Conservation (phyloP, 2,888 invertebrate species). For the Meghimatium bilineatum region DNA sequence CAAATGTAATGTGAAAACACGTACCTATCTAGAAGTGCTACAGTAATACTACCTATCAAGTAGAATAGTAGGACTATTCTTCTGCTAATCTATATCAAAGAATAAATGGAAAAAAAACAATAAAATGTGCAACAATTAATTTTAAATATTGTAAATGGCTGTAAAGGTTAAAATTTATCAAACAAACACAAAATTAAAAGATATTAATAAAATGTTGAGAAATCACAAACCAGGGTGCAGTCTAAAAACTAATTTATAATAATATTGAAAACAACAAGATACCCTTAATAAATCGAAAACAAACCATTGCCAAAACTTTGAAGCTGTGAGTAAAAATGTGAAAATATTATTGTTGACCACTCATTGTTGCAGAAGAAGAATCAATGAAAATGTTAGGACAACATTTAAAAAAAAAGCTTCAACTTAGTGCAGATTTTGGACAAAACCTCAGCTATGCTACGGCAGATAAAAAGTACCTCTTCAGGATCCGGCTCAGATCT, state of each 20-base stretch:
- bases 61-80: too few species aligned
- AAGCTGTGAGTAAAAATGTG: not conserved
- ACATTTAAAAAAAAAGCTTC: not conserved
- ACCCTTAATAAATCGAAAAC: not conserved
- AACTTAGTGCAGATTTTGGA: not conserved
- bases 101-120: too few species aligned
- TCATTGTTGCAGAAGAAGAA: not conserved
- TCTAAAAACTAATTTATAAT: not conserved
- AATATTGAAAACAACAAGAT: not conserved
- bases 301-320: not conserved
- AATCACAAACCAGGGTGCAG: not conserved
- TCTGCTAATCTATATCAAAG: too few species aligned
- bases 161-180: too few species aligned
- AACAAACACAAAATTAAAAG: too few species aligned
- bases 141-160: too few species aligned
- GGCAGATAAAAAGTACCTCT: slow-evolving; percentile 39
- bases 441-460: slow-evolving; percentile 23
- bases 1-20: too few species aligned
- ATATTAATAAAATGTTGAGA: not conserved
- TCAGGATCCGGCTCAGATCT: slow-evolving; percentile 32
- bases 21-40: too few species aligned
- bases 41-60: too few species aligned
- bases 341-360: not conserved
- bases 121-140: too few species aligned
- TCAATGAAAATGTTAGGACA: not conserved